A percentile compares a stretch with the other conserved stretches of the same genome.
These are phyloP conservation scores for Eurypyga helias DNA, from an alignment of 2,113 vertebrate species.

Conservation along the genomic window DNA sequence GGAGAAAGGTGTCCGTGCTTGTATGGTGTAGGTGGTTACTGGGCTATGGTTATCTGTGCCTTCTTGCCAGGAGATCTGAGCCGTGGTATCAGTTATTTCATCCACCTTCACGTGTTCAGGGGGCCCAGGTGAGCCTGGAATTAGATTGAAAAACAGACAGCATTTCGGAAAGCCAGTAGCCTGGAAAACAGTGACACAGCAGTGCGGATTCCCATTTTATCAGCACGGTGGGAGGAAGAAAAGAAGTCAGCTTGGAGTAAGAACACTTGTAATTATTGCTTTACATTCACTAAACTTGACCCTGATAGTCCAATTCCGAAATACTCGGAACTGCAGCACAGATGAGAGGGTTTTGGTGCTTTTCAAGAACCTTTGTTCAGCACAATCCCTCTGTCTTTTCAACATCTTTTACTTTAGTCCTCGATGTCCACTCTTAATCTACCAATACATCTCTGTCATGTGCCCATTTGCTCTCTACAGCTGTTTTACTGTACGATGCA, in stretches of 20 bases:
- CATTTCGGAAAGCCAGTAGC: not conserved
- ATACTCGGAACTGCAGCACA: not conserved
- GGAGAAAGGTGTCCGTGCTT: slow-evolving; percentile 90
- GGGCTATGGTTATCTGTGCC: slow-evolving; percentile 93
- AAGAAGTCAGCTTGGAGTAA: not conserved
- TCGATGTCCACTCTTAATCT: not conserved
- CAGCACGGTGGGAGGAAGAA: not conserved
- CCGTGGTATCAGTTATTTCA: slow-evolving; percentile 92
- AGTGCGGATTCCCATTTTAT: not conserved
- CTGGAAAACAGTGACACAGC: not conserved
- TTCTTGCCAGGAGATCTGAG: slow-evolving; percentile 91
- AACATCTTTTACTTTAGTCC: not conserved
- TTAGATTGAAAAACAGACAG: not conserved
- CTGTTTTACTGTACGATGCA: not conserved
- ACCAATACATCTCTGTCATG: not conserved
- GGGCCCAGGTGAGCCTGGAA: slow-evolving; percentile 89
- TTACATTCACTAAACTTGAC: not conserved
- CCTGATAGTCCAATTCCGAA: not conserved
- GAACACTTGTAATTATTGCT: not conserved
- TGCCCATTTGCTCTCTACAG: not conserved
- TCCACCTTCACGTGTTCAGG: slow-evolving; percentile 87
- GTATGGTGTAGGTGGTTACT: slow-evolving; percentile 86
- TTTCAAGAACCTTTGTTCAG: not conserved
- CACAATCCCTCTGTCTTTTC: not conserved
- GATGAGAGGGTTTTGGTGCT: not conserved